Conservation (phyloP, 2,113 vertebrate species). For the Apteryx mantelli region DNA sequence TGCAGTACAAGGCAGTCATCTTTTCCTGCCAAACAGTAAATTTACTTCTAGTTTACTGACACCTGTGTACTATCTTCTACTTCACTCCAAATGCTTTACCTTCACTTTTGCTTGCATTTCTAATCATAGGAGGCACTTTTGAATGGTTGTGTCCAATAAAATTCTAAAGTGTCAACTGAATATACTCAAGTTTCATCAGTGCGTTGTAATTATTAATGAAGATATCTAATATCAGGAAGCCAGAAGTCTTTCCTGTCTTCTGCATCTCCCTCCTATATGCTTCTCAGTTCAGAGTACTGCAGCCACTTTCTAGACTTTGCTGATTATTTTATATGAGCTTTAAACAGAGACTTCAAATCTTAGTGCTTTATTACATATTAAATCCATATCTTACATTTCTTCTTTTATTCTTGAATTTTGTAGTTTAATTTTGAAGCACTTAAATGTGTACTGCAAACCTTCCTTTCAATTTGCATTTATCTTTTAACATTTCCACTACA, state of each 20-base stretch:
- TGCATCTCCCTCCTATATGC: background rate
- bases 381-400: background rate
- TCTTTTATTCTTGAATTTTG: background rate
- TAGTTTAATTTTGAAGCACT: background rate
- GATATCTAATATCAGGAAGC: conserved; percentile 17
- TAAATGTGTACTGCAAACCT: background rate
- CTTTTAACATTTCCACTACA: background rate
- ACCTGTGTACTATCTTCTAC: background rate
- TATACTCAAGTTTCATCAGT: conserved; percentile 14
- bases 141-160: background rate
- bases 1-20: background rate
- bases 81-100: background rate
- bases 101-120: background rate
- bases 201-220: conserved; percentile 49
- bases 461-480: background rate
- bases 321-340: background rate
- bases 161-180: background rate
- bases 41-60: background rate
- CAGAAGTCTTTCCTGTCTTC: background rate
- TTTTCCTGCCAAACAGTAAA: background rate
- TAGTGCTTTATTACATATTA: background rate
- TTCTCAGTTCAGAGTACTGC: background rate
- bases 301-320: background rate
- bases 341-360: background rate
- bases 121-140: background rate